These are phyloP conservation scores for Falco rusticolus DNA, from an alignment of 2,797 vertebrate genomes.

Conservation along the genomic window DNA sequence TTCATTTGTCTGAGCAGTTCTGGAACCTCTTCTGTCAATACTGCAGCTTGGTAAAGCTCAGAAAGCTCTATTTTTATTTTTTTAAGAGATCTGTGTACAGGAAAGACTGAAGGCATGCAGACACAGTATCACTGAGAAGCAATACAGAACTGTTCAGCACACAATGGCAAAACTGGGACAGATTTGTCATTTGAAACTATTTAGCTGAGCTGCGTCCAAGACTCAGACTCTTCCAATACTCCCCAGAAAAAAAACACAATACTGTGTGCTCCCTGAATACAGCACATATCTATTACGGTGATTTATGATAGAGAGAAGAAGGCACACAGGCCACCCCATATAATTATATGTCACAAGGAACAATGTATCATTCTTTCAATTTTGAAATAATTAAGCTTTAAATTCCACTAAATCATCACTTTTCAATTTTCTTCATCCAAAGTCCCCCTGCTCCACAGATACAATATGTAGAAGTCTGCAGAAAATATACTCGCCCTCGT, in stretches of 20 bases:
- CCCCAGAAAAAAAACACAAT: neutral
- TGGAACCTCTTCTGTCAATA: neutral
- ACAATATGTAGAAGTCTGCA: neutral
- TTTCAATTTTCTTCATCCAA: neutral
- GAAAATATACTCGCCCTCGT: fast-evolving
- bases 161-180: neutral
- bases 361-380: neutral
- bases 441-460: neutral
- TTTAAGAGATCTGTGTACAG: neutral
- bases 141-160: neutral
- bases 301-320: neutral
- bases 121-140: neutral
- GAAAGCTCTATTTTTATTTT: neutral
- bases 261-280: neutral
- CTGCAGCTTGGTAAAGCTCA: neutral
- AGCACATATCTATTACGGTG: neutral
- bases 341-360: neutral
- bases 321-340: neutral
- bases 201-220: neutral
- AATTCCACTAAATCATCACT: neutral
- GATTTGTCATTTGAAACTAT: neutral
- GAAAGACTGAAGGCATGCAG: neutral
- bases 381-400: neutral
- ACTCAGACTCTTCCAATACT: neutral
- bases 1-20: neutral